Evolutionary conservation across 2,888 invertebrate genomes (phyloP), one percentile per base, ranked within the genome.

Genomic region (Dolichopus griseipennis): DNA sequence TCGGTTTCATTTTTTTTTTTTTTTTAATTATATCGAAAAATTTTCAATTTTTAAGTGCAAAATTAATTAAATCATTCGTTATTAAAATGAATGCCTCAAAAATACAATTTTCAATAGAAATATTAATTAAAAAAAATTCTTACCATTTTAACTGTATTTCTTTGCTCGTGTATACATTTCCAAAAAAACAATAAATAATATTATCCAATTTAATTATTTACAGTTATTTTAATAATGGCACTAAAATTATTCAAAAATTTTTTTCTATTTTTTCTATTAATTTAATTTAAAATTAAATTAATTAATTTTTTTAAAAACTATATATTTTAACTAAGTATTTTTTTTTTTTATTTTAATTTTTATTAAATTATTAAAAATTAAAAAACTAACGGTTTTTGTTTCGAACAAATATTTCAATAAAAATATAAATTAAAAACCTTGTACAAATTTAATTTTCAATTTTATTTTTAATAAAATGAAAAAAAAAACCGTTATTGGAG

Each of bases 81-180:
- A 41, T 41, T 52, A 15, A 6, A 52, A 52, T 52, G 5, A 52
- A 18, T 52, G 9, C 15, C 52, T 18, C 52, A 18, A 18, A 12
- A 15, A 52, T n/a, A 52, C 1, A 52, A 52, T n/a, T 52, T n/a
- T 15, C 2, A 18, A 12, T 18, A 18, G 9, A 2, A 18, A 52
- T 18, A 52, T 4, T 15, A 52, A 52, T 12, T 52, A 41, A 41
- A 41, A 41, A 41, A 12, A 52, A 52, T 18, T 52, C 52, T 52
- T 52, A 52, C 52, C 52, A 52, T 52, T 52, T 52, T 52, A 52
- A 52, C 18, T 18, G n/a, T 52, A 52, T 52, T 52, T 52, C n/a
- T 52, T 52, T 52, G 52, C 9, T 18, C 18, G 18, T 52, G 52
- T 52, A 52, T 52, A 52, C 52, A 52, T 52, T 52, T 52, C 52